Conservation (phyloP, 1,140 invertebrate species). For the Nebria ingens region DNA sequence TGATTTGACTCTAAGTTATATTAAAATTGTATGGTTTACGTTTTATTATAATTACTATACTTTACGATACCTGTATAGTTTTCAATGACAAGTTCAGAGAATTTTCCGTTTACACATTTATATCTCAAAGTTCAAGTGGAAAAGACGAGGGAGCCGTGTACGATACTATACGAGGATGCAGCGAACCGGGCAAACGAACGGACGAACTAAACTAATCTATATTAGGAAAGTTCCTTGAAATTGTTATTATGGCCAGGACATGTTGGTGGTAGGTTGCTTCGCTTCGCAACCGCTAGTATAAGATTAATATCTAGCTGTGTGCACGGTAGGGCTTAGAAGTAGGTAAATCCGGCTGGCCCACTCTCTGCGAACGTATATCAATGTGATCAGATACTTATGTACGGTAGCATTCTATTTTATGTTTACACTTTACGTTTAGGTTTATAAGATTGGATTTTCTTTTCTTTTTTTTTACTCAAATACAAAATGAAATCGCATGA, state of each 20-base stretch:
- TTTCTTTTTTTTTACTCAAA: no score
- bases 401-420: background rate
- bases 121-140: no score
- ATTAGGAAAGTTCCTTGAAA: slow-evolving; percentile 8
- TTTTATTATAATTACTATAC: slow-evolving; percentile 17
- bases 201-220: slow-evolving; percentile 2
- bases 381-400: background rate
- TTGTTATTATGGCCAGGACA: background rate
- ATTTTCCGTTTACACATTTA: no score
- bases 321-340: background rate
- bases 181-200: no score
- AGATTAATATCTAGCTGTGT: slow-evolving; percentile 1
- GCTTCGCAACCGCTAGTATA: background rate
- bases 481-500: no score
- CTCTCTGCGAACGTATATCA: background rate
- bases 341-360: background rate
- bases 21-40: slow-evolving; percentile 16
- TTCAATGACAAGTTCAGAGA: no score
- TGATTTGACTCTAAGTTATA: no score
- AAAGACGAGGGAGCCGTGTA: no score
- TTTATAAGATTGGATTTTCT: no score
- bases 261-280: background rate
- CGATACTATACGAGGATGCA: no score
- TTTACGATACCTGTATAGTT: no score
- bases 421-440: background rate